A percentile compares a stretch with the other conserved stretches of the same genome.
Evolutionary conservation across 2,888 invertebrate species (phyloP).

Genomic region (Acleris literana): DNA sequence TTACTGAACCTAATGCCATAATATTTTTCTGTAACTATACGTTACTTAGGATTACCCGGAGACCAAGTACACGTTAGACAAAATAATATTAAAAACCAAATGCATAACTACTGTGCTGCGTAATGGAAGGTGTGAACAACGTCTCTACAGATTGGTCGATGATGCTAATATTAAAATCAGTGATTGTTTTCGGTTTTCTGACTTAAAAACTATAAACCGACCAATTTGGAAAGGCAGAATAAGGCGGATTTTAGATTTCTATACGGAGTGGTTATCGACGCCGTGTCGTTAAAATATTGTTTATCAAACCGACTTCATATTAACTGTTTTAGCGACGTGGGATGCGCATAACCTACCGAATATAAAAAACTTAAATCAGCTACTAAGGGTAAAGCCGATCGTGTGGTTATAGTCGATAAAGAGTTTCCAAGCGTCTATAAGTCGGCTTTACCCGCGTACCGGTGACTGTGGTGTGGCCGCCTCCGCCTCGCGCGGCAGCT

Average conservation of each 20-base stretch:
- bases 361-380: conserved; percentile 28
- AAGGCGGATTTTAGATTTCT: conserved; percentile 14
- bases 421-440: background rate
- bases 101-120: conserved; percentile 9
- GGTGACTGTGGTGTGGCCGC: conserved; percentile 30
- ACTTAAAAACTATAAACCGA: background rate
- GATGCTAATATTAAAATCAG: too few species aligned
- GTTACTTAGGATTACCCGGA: too few species aligned
- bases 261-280: conserved; percentile 5
- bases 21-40: too few species aligned
- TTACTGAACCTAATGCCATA: too few species aligned
- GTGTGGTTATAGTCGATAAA: conserved; percentile 11
- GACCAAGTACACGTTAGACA: too few species aligned
- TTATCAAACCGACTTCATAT: background rate
- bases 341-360: background rate
- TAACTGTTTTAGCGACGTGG: conserved; percentile 7
- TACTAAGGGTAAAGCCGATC: conserved; percentile 25
- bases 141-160: conserved; percentile 16
- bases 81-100: background rate
- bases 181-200: background rate
- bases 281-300: conserved; percentile 12
- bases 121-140: conserved; percentile 24
- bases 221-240: conserved; percentile 15
- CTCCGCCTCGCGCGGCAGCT: conserved; percentile 30
- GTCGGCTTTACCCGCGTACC: conserved; percentile 11